phyloP scores from a whole-genome alignment of 2,888 invertebrate species.

The Teleogryllus oceanicus region DNA sequence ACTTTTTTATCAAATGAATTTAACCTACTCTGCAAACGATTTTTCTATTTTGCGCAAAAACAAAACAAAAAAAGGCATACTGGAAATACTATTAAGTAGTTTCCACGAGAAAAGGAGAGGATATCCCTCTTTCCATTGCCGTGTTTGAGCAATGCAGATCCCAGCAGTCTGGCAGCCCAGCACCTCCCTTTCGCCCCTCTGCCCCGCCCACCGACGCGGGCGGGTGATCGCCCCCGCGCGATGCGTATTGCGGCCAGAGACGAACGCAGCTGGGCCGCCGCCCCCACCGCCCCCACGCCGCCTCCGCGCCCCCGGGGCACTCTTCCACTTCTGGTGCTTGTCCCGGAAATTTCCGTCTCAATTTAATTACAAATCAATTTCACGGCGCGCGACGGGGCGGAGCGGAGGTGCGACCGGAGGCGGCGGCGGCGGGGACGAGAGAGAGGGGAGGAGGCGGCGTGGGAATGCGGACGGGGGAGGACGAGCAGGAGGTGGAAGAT shows the following conservation, averaged over 20 bases:
- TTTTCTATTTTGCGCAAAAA: too few relatives aligned
- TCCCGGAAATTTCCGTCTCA: slow-evolving; percentile 18
- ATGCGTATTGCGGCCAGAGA: neutral
- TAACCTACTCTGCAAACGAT: too few relatives aligned
- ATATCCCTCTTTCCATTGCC: too few relatives aligned
- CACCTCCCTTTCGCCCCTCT: too few relatives aligned
- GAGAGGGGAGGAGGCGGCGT: neutral
- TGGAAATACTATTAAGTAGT: too few relatives aligned
- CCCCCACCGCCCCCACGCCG: neutral
- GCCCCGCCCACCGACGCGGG: too few relatives aligned
- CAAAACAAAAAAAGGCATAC: too few relatives aligned
- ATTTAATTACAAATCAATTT: slow-evolving; percentile 18
- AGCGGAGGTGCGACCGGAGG: neutral
- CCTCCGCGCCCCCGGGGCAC: slow-evolving; percentile 7
- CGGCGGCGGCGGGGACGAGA: neutral
- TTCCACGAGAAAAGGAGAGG: too few relatives aligned
- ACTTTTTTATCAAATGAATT: too few relatives aligned
- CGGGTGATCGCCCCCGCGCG: neutral
- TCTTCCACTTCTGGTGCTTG: slow-evolving; percentile 18
- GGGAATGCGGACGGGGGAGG: neutral
- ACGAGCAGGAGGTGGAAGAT: neutral
- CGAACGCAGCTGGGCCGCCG: neutral
- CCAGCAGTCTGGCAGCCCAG: too few relatives aligned
- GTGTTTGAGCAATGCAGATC: too few relatives aligned
- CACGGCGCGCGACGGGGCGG: neutral